Percentiles rank a stretch among this genome's conserved stretches.
Conservation (phyloP, 2,888 invertebrate species). For the Hydrotaea diabolus region DNA sequence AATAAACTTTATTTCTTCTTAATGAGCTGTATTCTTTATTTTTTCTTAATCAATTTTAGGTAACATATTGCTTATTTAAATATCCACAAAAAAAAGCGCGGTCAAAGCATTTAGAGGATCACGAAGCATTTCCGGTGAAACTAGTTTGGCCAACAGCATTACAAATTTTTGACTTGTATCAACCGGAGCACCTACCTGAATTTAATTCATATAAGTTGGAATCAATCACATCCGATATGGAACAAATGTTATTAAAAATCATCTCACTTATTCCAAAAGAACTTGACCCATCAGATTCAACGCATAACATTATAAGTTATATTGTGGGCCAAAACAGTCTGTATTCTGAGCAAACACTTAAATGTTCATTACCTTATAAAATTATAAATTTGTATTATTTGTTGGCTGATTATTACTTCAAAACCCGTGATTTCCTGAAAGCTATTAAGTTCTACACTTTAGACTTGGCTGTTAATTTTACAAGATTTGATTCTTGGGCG, state of each 20-base stretch:
- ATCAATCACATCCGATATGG: slow-evolving; percentile 91
- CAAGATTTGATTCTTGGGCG: slow-evolving; percentile 95
- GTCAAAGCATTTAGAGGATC: slow-evolving; percentile 81
- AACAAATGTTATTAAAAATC: slow-evolving; percentile 87
- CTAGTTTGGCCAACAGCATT: slow-evolving; percentile 89
- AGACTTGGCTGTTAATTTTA: slow-evolving; percentile 90
- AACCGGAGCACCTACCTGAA: slow-evolving; percentile 89
- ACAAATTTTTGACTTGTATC: slow-evolving; percentile 90
- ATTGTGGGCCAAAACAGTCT: slow-evolving; percentile 84
- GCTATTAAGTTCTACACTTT: slow-evolving; percentile 91
- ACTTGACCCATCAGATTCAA: slow-evolving; percentile 84
- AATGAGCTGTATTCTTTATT: too few species aligned
- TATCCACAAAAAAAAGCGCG: slow-evolving; percentile 87
- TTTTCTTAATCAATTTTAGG: slow-evolving; percentile 63
- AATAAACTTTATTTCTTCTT: too few species aligned
- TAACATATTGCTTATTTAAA: slow-evolving; percentile 90
- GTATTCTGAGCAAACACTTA: slow-evolving; percentile 82
- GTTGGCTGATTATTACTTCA: slow-evolving; percentile 96
- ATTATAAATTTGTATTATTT: slow-evolving; percentile 91
- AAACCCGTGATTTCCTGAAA: slow-evolving; percentile 88
- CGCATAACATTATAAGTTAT: slow-evolving; percentile 85
- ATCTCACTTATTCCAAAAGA: slow-evolving; percentile 86
- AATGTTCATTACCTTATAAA: slow-evolving; percentile 83
- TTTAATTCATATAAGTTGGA: slow-evolving; percentile 88
- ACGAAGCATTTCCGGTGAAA: slow-evolving; percentile 86